A percentile compares a stretch with the other conserved stretches of the same genome.
These are phyloP conservation scores for Sinocyclocheilus maitianheensis DNA, from an alignment of 2,113 vertebrate species.

Conservation along the genomic window DNA sequence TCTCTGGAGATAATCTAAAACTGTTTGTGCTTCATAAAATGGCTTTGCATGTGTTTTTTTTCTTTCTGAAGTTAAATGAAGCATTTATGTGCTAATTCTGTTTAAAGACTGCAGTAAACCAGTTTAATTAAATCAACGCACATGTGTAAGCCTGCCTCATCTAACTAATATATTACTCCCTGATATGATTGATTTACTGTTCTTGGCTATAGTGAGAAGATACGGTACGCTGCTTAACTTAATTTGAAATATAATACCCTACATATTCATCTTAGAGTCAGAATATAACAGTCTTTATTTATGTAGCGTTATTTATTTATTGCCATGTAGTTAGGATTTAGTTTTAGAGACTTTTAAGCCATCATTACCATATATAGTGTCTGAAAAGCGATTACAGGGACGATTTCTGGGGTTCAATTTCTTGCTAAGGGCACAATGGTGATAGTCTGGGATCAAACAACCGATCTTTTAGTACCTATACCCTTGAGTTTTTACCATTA, in stretches of 20 bases:
- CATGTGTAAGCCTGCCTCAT: constrained; percentile 6
- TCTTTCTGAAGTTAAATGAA: constrained; percentile 1
- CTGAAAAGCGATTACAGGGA: not conserved
- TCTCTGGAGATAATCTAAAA: not conserved
- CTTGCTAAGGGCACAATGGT: not conserved
- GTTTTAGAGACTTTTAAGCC: not conserved
- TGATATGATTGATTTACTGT: constrained; percentile 23
- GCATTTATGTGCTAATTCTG: not conserved
- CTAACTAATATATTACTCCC: constrained; percentile 3
- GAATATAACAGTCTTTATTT: not conserved
- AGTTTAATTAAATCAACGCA: constrained; percentile 13
- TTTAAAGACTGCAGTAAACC: not conserved
- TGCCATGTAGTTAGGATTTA: not conserved
- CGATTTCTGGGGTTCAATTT: not conserved
- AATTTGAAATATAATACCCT: constrained; percentile 12
- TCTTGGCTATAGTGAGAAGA: not conserved
- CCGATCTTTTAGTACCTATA: not conserved
- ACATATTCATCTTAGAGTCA: not conserved
- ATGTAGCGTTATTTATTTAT: not conserved
- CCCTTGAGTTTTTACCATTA: too few species aligned
- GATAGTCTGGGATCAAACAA: not conserved
- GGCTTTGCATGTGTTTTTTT: not conserved
- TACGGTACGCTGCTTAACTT: constrained; percentile 14
- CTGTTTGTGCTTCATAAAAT: constrained; percentile 1
- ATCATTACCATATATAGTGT: not conserved